phyloP scores from a whole-genome alignment of 2,113 vertebrate genomes.

The Gavialis gangeticus region DNA sequence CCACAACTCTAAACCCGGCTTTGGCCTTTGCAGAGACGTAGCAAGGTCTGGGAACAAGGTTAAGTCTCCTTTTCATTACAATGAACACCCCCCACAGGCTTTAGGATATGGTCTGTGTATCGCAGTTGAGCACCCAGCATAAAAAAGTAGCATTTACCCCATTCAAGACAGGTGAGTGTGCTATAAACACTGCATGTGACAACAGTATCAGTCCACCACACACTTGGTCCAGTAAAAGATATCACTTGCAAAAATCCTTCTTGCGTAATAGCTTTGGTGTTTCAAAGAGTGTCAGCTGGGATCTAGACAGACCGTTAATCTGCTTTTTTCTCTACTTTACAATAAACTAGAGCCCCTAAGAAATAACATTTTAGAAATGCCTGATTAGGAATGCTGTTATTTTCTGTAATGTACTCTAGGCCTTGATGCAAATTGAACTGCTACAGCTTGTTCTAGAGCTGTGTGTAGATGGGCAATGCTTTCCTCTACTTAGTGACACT shows the following conservation, averaged over 20 bases:
- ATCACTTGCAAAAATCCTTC: neutral
- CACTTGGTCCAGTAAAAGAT: neutral
- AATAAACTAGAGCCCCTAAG: neutral
- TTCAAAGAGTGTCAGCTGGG: neutral
- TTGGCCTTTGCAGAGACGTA: neutral
- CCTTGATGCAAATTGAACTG: neutral
- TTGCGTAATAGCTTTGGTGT: neutral
- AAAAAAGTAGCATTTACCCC: neutral
- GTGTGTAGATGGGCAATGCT: no score
- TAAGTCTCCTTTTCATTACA: neutral
- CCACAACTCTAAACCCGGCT: neutral
- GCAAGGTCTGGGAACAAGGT: fast-evolving
- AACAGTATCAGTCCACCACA: neutral
- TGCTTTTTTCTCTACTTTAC: neutral
- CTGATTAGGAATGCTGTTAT: fast-evolving
- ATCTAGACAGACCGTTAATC: neutral
- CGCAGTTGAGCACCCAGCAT: neutral
- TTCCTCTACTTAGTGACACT: neutral
- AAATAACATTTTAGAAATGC: neutral
- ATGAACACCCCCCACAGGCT: neutral
- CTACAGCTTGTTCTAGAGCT: no score
- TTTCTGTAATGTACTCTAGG: neutral
- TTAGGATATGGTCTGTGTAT: neutral
- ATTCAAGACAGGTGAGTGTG: fast-evolving
- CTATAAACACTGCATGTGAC: neutral